Conservation (phyloP, 2,888 invertebrate genomes). For the Heliconius charithonia region DNA sequence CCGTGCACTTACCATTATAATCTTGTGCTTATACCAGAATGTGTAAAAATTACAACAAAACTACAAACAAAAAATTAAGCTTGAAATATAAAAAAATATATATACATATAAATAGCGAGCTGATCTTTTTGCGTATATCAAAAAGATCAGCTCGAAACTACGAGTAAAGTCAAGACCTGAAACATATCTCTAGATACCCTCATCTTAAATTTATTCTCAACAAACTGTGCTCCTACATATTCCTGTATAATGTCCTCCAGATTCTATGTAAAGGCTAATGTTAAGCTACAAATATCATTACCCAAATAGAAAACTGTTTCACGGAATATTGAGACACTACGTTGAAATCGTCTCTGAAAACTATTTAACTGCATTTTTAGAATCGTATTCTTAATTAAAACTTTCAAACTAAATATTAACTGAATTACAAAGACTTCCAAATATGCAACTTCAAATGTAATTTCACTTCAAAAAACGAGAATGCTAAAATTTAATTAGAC, state of each 20-base stretch:
- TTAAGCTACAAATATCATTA: too few species aligned
- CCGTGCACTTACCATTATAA: too few species aligned
- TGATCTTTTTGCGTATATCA: too few species aligned
- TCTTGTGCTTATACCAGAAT: too few species aligned
- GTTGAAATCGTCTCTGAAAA: background rate
- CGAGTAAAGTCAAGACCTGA: too few species aligned
- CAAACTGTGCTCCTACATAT: background rate
- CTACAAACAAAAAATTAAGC: too few species aligned
- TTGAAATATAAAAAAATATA: too few species aligned
- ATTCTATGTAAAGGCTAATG: background rate
- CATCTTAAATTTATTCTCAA: background rate
- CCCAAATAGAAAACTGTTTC: background rate
- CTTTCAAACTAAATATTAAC: background rate
- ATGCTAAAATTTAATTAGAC: slow-evolving; percentile 33
- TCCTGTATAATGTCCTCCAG: background rate
- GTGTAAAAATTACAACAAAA: too few species aligned
- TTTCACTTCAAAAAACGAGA: slow-evolving; percentile 28
- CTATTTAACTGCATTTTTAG: background rate
- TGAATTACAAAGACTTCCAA: slow-evolving; percentile 12
- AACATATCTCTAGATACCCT: background rate
- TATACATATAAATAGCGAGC: too few species aligned
- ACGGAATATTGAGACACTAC: background rate
- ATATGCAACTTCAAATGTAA: slow-evolving; percentile 20
- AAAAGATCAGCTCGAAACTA: too few species aligned
- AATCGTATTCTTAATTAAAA: background rate